These are phyloP conservation scores for Cryptops parisi DNA, from an alignment of 2,888 invertebrate genomes.

Conservation along the genomic window DNA sequence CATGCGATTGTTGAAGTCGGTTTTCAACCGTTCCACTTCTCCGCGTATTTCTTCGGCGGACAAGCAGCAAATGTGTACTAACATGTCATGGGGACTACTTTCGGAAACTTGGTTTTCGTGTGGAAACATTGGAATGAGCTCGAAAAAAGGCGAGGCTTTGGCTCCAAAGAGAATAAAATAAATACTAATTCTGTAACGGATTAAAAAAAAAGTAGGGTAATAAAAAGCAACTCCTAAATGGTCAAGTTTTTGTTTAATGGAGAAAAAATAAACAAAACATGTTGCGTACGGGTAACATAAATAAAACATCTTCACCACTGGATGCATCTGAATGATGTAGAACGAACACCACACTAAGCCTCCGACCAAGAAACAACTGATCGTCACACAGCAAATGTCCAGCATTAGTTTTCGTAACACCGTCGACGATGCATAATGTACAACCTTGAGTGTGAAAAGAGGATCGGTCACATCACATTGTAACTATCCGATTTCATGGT, in stretches of 20 bases:
- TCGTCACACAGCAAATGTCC: slow-evolving; percentile 18
- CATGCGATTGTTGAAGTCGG: slow-evolving; percentile 76
- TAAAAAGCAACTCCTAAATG: no score
- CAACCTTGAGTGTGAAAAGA: no score
- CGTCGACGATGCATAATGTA: neutral
- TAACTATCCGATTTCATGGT: neutral
- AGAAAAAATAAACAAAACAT: no score
- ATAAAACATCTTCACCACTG: slow-evolving; percentile 63
- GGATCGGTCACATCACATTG: neutral
- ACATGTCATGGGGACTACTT: no score
- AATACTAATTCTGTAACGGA: slow-evolving; percentile 49
- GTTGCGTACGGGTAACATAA: slow-evolving; percentile 76
- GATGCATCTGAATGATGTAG: slow-evolving; percentile 56
- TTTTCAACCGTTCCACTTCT: slow-evolving; percentile 69
- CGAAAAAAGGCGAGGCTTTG: slow-evolving; percentile 59
- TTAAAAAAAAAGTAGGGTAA: no score
- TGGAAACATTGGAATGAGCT: slow-evolving; percentile 33
- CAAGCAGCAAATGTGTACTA: slow-evolving; percentile 34
- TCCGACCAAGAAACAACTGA: slow-evolving; percentile 12
- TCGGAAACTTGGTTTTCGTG: neutral
- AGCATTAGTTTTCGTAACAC: neutral
- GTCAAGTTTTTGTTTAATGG: no score
- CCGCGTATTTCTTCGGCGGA: slow-evolving; percentile 42
- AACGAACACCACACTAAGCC: slow-evolving; percentile 34
- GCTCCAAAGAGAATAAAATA: slow-evolving; percentile 71